Base-by-base conservation (phyloP, 2,797 vertebrate species). In the Hafferia zeledoni region DNA sequence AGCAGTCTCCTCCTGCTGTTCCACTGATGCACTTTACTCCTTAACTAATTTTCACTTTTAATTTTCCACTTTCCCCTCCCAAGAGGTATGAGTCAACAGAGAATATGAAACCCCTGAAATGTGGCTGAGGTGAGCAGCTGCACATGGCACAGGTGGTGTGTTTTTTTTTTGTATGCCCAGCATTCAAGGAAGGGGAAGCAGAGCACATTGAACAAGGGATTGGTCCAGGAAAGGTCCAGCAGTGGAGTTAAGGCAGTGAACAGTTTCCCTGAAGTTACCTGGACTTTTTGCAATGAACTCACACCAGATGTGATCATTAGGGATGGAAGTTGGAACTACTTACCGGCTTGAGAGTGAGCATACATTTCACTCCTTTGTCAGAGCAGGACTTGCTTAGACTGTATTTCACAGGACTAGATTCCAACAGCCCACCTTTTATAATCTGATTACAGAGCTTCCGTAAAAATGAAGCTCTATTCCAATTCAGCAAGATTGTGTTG, bases 1-100 rank as follows among this genome's bases (percentile, higher is more conserved):
- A 82, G 37, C 24, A 74, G 65, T 75, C 65, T 94, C 75, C 78
- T 90, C 70, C 83, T 78, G 69, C 61, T 92, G 46, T 78, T 78
- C 53, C 61, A 41, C 0, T 57, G 9, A 33, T 4, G 15, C 23
- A 69, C 28, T 50, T 81, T 41, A 77, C 30, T 89, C 39, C 76
- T 68, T 78, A 59, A 79, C 6, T 18, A 75, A 56, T 41, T 76
- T 82, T 47, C 25, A 65, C 69, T 90, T 91, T 35, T 31, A 60
- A 55, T 72, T 89, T 49, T 63, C 63, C 65, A 16, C 39, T 70
- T 81, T 91, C 3, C 1, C 24, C 28, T 23, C 31, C 20, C 5
- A 2, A 89, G 4, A 81, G 9, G 37, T 11, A 41, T 3, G 2
- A 35, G 41, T 19, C 70, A 52, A 79, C n/a, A n/a, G 24, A 84